Evolutionary conservation across 2,888 invertebrate species (phyloP).

Genomic region (Trypoxylon attenuatum): DNA sequence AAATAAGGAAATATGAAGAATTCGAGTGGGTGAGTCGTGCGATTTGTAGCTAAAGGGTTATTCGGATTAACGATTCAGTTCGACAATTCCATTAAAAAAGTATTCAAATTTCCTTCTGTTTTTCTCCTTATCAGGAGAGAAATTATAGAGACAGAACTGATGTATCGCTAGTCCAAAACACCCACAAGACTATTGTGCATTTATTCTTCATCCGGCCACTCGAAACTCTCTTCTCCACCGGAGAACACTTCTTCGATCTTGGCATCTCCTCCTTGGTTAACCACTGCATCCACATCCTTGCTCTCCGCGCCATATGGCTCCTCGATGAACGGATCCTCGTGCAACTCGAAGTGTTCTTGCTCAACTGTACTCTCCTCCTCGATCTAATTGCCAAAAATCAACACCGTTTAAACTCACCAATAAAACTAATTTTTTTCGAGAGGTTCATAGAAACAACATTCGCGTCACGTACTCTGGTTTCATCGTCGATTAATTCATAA

Average conservation of each 20-base stretch:
- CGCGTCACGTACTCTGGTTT: slow-evolving; percentile 64
- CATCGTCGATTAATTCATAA: slow-evolving; percentile 65
- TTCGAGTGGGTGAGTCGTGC: no score
- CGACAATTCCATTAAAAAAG: no score
- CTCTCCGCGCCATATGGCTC: slow-evolving; percentile 44
- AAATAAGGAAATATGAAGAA: no score
- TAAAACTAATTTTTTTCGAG: not conserved
- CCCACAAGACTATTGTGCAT: no score
- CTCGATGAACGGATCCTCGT: slow-evolving; percentile 47
- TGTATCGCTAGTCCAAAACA: no score
- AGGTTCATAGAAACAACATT: not conserved
- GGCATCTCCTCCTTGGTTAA: slow-evolving; percentile 22
- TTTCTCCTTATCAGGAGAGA: no score
- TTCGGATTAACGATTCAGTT: no score
- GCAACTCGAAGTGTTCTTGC: slow-evolving; percentile 34
- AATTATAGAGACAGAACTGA: no score
- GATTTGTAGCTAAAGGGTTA: no score
- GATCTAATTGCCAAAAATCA: slow-evolving; percentile 30
- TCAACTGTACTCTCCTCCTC: slow-evolving; percentile 48
- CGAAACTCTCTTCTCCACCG: slow-evolving; percentile 44
- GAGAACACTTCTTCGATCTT: slow-evolving; percentile 52
- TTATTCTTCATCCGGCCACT: slow-evolving; percentile 56
- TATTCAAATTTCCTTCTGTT: no score
- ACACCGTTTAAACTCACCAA: no score
- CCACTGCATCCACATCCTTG: slow-evolving; percentile 2